These are phyloP conservation scores for Cetoscarus ocellatus DNA, from an alignment of 2,797 vertebrate species.

Conservation along the genomic window DNA sequence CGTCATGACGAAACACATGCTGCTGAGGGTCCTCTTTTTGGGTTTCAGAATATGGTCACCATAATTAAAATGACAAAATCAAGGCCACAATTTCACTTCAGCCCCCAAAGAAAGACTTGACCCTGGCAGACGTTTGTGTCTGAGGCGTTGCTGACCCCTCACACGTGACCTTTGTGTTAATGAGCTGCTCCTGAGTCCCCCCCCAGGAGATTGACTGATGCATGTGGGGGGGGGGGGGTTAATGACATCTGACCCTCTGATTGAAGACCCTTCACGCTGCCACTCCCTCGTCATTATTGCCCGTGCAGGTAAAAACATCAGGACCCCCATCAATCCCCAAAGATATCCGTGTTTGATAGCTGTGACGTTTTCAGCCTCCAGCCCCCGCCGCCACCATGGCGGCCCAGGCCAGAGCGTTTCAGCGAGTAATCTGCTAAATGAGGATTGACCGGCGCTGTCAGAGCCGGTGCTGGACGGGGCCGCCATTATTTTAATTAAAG, in stretches of 20 bases:
- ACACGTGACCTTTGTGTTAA: background rate
- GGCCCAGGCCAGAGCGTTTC: background rate
- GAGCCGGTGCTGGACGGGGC: conserved; percentile 23
- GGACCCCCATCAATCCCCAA: background rate
- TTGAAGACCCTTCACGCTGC: background rate
- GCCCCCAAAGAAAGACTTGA: too few species aligned
- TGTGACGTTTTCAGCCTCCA: background rate
- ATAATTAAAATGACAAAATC: too few species aligned
- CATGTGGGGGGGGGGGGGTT: background rate
- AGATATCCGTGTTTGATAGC: conserved; percentile 14
- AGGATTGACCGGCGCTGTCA: conserved; percentile 37
- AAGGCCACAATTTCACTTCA: too few species aligned
- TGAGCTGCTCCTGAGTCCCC: background rate
- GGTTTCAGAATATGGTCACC: too few species aligned
- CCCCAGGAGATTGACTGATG: background rate
- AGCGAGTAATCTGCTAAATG: conserved; percentile 45
- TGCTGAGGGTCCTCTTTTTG: too few species aligned
- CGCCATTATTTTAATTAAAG: conserved; percentile 54
- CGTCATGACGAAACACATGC: too few species aligned
- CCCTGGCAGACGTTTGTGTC: too few species aligned
- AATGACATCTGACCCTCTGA: conserved; percentile 10
- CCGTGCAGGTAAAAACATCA: background rate
- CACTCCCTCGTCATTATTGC: background rate
- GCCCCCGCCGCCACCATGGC: background rate
- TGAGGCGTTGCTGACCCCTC: too few species aligned